Base-by-base conservation (phyloP, 53 echinoderm and acorn worm genomes). In the Mesocentrotus franciscanus region DNA sequence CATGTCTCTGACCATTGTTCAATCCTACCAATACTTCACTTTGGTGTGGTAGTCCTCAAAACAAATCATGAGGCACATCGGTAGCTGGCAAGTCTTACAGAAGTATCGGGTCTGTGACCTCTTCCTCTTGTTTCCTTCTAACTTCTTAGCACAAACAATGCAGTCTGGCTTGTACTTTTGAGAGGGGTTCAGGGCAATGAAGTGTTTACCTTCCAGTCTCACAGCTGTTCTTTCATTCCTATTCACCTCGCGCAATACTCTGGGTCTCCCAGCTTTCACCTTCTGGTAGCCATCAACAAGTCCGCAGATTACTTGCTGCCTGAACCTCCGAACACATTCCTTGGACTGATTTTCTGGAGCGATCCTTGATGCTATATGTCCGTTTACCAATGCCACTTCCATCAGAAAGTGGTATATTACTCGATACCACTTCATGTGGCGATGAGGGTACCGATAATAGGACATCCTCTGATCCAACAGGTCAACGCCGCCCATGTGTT, bases 351-450 rank as follows among this genome's bases (percentile, higher is more conserved):
- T 78, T 27, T 33, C 26, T 30, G 27, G 78, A 26, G 11, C 34
- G 16, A 78, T 78, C 49, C 85, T 33, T 36, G 85, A 94, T 4
- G 71, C 89, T 34, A 95, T 35, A 90, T 39, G 66, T 11, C 33
- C 89, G 24, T 95, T 95, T 22, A 95, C 95, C 2, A 71, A 8
- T 10, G 95, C 95, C 15, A 95, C 95, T 89, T 95, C 95, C 89
- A 56, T 68, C 5, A 90, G n/a, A 68, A 68, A 89, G 72, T 95
- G 95, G 72, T 95, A 95, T 35, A 90, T 70, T 30, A 89, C 89
- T 8, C 56, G 90, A 42, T 95, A 95, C 90, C 95, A 71, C 72
- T 95, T 95, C 18, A 95, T 39, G 18, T 87, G 71, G 64, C 60
- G 24, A 56, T 95, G 90, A 39, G 90, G 95, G 71, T 95, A 95